phyloP scores from a whole-genome alignment of 2,797 vertebrate species.

The Artibeus jamaicensis region DNA sequence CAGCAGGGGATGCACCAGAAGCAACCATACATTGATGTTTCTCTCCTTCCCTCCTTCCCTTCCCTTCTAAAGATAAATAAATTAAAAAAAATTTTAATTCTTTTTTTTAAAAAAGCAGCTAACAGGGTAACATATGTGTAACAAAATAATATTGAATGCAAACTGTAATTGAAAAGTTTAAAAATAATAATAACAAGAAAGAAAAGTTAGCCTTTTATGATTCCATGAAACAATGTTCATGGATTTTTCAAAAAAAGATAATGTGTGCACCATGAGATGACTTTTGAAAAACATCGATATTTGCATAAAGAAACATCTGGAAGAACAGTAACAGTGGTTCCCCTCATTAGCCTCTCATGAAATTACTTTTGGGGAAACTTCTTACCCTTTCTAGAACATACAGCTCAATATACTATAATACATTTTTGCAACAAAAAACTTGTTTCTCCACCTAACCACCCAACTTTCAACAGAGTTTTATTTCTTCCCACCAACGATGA shows the following conservation, averaged over 20 bases:
- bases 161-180: background rate
- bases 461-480: constrained; percentile 33
- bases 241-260: background rate
- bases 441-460: background rate
- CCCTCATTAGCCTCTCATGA: background rate
- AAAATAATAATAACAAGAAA: background rate
- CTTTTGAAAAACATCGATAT: background rate
- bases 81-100: too few relatives aligned
- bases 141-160: background rate
- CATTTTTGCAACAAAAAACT: constrained; percentile 21
- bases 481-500: background rate
- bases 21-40: too few relatives aligned
- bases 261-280: background rate
- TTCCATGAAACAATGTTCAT: background rate
- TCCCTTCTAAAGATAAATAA: too few relatives aligned
- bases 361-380: background rate
- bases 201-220: background rate
- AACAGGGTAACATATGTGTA: background rate
- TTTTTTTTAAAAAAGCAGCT: background rate
- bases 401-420: background rate
- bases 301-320: background rate
- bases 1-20: too few relatives aligned
- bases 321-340: background rate
- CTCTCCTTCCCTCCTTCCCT: too few relatives aligned
- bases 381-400: constrained; percentile 18